A percentile compares a stretch with the other conserved stretches of the same genome.
Conservation (phyloP, 2,113 vertebrate genomes). For the Tetrax tetrax region DNA sequence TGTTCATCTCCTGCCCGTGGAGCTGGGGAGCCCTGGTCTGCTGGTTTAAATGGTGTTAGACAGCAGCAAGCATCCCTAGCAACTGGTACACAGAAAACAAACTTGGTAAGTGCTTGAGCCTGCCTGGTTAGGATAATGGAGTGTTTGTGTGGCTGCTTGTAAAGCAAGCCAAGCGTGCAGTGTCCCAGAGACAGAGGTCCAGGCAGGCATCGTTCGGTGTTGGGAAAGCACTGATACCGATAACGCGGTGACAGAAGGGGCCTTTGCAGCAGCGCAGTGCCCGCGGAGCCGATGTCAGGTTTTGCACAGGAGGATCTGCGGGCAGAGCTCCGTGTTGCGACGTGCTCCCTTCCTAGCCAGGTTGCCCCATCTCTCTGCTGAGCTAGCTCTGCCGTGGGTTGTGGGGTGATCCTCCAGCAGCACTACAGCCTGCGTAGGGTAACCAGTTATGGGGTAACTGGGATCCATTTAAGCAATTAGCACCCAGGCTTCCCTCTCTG, state of each 20-base stretch:
- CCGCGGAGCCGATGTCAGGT: background rate
- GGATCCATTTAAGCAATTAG: background rate
- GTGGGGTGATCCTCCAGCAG: background rate
- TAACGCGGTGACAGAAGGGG: background rate
- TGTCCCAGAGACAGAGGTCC: background rate
- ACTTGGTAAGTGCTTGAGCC: background rate
- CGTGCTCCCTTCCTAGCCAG: background rate
- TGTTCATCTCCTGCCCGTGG: background rate
- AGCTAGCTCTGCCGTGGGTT: background rate
- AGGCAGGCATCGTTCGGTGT: background rate
- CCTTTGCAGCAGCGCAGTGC: background rate
- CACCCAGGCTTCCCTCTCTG: background rate
- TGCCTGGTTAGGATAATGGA: background rate
- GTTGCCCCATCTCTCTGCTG: background rate
- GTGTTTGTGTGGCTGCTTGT: accelerated
- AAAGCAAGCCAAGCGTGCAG: background rate
- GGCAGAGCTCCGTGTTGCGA: background rate
- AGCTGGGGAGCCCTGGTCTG: background rate
- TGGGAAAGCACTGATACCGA: background rate
- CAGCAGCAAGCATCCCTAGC: background rate
- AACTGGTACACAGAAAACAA: accelerated
- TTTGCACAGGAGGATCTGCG: background rate
- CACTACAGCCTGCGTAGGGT: accelerated
- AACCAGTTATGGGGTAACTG: background rate
- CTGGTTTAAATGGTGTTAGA: background rate